These are phyloP conservation scores for Gryllus longicercus DNA, from an alignment of 2,888 invertebrate species.

Conservation along the genomic window DNA sequence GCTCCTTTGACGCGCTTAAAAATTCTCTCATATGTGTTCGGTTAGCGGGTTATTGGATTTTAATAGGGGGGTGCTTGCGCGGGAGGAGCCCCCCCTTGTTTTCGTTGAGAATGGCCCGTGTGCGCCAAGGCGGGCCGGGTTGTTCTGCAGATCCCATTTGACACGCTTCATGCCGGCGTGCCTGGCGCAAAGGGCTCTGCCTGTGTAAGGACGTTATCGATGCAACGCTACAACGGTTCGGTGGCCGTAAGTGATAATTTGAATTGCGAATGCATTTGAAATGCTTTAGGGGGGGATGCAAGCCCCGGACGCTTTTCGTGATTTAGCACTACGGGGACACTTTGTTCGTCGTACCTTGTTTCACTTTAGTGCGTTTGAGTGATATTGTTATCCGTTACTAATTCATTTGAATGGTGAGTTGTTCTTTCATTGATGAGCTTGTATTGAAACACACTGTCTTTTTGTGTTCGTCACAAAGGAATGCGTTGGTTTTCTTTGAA, in stretches of 20 bases:
- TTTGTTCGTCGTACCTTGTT: not conserved
- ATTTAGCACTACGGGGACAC: not conserved
- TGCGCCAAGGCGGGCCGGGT: not conserved
- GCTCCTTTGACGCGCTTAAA: not conserved
- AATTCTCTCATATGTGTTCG: conserved; percentile 17
- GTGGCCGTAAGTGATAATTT: not conserved
- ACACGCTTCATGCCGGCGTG: not conserved
- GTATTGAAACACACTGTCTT: no score
- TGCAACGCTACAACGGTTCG: not conserved
- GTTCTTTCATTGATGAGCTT: no score
- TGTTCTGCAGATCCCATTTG: not conserved
- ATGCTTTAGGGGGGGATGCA: not conserved
- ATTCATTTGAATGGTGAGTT: not conserved
- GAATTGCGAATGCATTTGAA: not conserved
- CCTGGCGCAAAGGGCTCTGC: not conserved
- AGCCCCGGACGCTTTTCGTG: not conserved
- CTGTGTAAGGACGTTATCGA: not conserved
- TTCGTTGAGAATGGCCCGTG: not conserved
- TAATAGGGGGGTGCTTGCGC: not conserved
- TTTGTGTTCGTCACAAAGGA: no score
- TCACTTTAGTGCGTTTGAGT: not conserved
- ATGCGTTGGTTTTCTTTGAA: no score
- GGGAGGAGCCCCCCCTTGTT: not conserved
- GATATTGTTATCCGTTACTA: not conserved
- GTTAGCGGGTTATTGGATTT: conserved; percentile 17